These are phyloP conservation scores for Micropoecilia bifurca DNA, from an alignment of 2,797 vertebrate genomes.

Conservation along the genomic window DNA sequence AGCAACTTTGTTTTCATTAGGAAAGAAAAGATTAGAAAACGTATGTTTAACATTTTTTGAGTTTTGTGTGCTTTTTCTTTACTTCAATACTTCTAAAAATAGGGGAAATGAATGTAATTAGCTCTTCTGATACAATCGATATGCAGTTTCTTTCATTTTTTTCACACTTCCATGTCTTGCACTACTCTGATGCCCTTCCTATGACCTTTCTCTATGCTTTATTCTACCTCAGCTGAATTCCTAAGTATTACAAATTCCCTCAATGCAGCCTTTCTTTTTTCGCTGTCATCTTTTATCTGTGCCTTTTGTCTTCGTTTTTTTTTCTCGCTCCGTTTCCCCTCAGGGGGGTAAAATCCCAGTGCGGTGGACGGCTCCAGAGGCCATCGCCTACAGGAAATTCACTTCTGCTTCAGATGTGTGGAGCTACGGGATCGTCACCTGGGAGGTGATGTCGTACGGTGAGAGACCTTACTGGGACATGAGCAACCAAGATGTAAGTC, in stretches of 20 bases:
- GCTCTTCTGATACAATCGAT: neutral
- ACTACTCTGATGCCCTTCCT: neutral
- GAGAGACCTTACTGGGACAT: conserved; percentile 98
- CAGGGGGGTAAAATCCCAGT: conserved; percentile 96
- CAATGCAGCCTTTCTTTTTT: conserved; percentile 1
- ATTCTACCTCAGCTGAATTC: neutral
- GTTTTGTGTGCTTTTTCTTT: conserved; percentile 19
- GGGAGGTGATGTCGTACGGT: conserved; percentile 97
- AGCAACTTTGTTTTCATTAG: conserved; percentile 36
- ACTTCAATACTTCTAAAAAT: neutral
- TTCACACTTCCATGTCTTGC: neutral
- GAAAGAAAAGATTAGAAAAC: conserved; percentile 13
- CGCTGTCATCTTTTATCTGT: conserved; percentile 1
- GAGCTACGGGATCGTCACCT: conserved; percentile 97
- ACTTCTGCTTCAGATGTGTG: conserved; percentile 95
- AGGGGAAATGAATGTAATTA: neutral
- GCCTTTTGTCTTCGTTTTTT: neutral
- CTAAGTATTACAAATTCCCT: neutral
- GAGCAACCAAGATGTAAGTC: conserved; percentile 94
- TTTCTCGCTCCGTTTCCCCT: neutral
- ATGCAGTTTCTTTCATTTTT: neutral
- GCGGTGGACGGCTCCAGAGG: conserved; percentile 94
- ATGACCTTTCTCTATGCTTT: conserved; percentile 4
- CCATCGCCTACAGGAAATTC: conserved; percentile 96
- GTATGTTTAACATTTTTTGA: neutral